These are phyloP conservation scores for Sinocyclocheilus maitianheensis DNA, from an alignment of 2,113 vertebrate species.

Conservation along the genomic window DNA sequence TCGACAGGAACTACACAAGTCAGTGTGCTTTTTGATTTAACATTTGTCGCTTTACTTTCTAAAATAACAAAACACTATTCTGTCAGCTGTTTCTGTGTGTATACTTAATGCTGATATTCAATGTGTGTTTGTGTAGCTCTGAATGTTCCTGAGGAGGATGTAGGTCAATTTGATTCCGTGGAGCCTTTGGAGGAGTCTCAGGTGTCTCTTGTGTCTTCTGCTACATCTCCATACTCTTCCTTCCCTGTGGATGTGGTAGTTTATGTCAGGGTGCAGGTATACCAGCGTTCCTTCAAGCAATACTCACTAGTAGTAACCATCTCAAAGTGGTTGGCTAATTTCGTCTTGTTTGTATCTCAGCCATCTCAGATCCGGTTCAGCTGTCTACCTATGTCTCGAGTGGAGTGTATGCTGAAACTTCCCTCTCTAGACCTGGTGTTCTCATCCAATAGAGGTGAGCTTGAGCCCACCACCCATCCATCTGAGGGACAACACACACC, in stretches of 20 bases:
- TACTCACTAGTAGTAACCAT: background rate
- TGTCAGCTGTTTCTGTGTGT: background rate
- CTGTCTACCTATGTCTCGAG: conserved; percentile 93
- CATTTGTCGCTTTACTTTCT: background rate
- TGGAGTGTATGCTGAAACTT: conserved; percentile 97
- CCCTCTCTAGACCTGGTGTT: conserved; percentile 97
- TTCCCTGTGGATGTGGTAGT: conserved; percentile 98
- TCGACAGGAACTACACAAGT: conserved; percentile 91
- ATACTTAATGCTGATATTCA: background rate
- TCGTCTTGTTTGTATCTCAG: conserved; percentile 65
- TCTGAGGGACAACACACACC: conserved; percentile 74
- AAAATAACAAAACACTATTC: background rate
- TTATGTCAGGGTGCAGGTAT: conserved; percentile 97
- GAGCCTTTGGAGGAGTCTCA: conserved; percentile 93
- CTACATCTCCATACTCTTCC: conserved; percentile 92
- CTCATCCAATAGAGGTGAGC: conserved; percentile 94
- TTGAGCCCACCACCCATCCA: conserved; percentile 82
- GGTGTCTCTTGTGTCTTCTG: conserved; percentile 92
- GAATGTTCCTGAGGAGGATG: conserved; percentile 92
- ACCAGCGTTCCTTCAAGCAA: background rate
- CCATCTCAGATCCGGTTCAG: conserved; percentile 99
- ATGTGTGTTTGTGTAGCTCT: conserved; percentile 72
- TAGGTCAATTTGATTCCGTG: conserved; percentile 92
- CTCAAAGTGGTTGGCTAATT: background rate
- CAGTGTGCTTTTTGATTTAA: conserved; percentile 13